Conservation (phyloP, 2,113 vertebrate species). For the Gasterosteus aculeatus region DNA sequence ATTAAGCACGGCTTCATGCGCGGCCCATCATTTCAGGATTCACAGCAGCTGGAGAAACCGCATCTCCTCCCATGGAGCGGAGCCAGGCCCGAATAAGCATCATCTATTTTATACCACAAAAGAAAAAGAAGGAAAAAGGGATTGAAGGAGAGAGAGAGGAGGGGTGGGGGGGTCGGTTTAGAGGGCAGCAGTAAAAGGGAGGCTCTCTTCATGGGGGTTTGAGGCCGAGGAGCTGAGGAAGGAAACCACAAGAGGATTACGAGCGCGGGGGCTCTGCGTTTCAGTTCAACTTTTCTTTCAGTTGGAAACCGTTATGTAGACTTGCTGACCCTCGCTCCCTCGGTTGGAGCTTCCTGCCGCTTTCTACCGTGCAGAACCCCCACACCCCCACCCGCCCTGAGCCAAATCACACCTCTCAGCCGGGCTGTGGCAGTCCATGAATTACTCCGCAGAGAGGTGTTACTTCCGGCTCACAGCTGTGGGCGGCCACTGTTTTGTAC, state of each 20-base stretch:
- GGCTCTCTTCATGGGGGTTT: conserved; percentile 64
- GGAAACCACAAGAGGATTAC: conserved; percentile 75
- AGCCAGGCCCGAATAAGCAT: conserved; percentile 72
- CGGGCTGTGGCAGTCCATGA: conserved; percentile 48
- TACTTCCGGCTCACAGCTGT: conserved; percentile 32
- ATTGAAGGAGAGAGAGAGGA: conserved; percentile 15
- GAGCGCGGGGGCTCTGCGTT: conserved; percentile 69
- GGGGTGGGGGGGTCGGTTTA: conserved; percentile 16
- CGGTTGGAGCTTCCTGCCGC: conserved; percentile 64
- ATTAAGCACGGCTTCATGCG: conserved; percentile 68
- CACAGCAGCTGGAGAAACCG: conserved; percentile 78
- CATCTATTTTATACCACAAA: conserved; percentile 70
- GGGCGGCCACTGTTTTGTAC: conserved; percentile 11
- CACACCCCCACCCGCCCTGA: conserved; percentile 26
- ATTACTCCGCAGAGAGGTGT: conserved; percentile 53
- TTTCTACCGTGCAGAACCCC: conserved; percentile 51
- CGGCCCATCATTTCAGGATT: conserved; percentile 69
- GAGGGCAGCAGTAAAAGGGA: conserved; percentile 54
- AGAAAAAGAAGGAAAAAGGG: conserved; percentile 50
- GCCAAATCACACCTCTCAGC: conserved; percentile 59
- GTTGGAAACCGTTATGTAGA: conserved; percentile 74
- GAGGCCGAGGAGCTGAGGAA: conserved; percentile 58
- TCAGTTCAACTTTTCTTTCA: conserved; percentile 69
- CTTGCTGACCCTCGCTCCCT: conserved; percentile 64
- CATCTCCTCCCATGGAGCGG: conserved; percentile 75